Evolutionary conservation across 2,797 vertebrate genomes (phyloP), one percentile per base, ranked within the genome.

Genomic region (Gymnoscopelus microlampas): DNA sequence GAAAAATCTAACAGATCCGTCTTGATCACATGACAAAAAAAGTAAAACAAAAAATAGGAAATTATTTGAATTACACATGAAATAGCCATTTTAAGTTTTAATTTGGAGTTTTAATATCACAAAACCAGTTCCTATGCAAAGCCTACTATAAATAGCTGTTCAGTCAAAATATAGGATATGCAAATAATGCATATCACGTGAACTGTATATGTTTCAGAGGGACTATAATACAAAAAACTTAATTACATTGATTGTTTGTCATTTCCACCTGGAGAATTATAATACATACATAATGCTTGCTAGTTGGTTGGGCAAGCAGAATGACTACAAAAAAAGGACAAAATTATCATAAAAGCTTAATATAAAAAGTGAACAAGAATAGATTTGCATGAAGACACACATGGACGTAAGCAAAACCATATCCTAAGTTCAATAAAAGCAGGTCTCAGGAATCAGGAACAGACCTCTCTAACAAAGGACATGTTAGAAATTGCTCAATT

Each of bases 91-190:
- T 79, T 74, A 80, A 87, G 88, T n/a, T n/a, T n/a, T 75, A 84
- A 76, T 79, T 70, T 68, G 65, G 93, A 96, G 93, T 93, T 95
- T 85, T 90, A 93, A 95, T 95, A 95, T 95, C 93, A 96, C 94
- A 97, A 96, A 95, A 80, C 91, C 93, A 91, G 94, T 89, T 93
- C 95, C 92, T 93, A 94, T 94, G 94, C 96, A 96, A 96, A 97
- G 95, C 94, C 95, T 92, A 93, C 93, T 95, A 96, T 96, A 97
- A 96, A 96, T 96, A 97, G 94, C 93, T 92, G 94, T 89, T 96
- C 94, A 94, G 93, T 96, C 94, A 94, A 96, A 92, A 95, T 95
- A 96, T 91, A 94, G 92, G 92, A 95, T 95, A 95, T 95, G 94
- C 95, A 95, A 96, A 94, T 94, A 95, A 97, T 94, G 94, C 93